Percentiles rank a stretch among this genome's conserved stretches.
Evolutionary conservation across 2,113 vertebrate genomes (phyloP).

Genomic region (Pica pica): DNA sequence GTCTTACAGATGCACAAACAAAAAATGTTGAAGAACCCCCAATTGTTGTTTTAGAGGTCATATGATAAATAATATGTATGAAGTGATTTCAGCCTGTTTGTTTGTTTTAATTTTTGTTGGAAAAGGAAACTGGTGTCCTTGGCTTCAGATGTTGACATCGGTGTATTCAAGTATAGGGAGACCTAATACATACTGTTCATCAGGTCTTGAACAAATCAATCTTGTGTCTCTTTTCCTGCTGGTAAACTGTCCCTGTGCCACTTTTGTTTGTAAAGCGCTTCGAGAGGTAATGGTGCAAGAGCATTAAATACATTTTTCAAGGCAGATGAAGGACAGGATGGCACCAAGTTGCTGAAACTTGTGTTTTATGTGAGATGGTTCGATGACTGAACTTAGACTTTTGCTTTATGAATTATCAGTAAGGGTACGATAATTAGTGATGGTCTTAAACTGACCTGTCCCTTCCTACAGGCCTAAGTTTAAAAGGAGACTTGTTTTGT

Average conservation of each 20-base stretch:
- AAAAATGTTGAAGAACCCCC: neutral
- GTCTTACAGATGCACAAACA: neutral
- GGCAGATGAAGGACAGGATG: neutral
- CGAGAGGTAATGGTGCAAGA: neutral
- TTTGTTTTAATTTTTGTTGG: neutral
- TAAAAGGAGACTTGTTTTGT: neutral
- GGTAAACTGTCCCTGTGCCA: neutral
- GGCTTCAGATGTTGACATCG: neutral
- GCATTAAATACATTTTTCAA: neutral
- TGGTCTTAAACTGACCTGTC: neutral
- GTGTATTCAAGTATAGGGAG: neutral
- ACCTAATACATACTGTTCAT: neutral
- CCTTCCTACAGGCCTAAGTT: neutral
- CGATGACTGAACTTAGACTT: neutral
- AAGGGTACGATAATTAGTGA: neutral
- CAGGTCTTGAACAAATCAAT: neutral
- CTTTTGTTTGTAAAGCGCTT: neutral
- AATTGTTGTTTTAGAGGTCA: neutral
- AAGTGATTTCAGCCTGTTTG: neutral
- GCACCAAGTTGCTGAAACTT: neutral
- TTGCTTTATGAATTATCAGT: neutral
- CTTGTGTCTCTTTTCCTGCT: neutral
- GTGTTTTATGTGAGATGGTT: neutral
- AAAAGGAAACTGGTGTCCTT: neutral
- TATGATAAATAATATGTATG: neutral